phyloP scores from a whole-genome alignment of 2,797 vertebrate genomes.

The Sparus aurata region DNA sequence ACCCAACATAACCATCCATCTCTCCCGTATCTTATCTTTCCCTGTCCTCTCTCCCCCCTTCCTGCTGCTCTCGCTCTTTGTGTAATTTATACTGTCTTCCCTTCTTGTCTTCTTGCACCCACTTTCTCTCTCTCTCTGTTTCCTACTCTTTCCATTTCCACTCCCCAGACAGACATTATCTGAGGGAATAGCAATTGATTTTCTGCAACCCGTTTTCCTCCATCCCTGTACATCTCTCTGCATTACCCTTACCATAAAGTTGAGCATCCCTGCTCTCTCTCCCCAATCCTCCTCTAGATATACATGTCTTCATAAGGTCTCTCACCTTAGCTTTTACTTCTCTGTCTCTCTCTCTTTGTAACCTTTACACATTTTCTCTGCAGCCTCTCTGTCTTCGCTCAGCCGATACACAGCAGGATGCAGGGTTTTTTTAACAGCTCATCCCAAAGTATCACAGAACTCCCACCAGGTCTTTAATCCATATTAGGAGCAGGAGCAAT shows the following conservation, averaged over 20 bases:
- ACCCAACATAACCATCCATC: constrained; percentile 46
- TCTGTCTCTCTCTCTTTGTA: not conserved
- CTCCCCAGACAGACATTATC: constrained; percentile 58
- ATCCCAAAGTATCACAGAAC: constrained; percentile 19
- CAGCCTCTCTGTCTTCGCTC: not conserved
- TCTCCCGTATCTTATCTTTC: constrained; percentile 34
- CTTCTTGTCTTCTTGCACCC: not conserved
- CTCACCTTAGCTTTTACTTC: not conserved
- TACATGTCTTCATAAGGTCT: not conserved
- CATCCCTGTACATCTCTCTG: constrained; percentile 24
- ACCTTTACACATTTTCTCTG: not conserved
- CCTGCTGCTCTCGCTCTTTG: constrained; percentile 26
- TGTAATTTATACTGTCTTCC: constrained; percentile 37
- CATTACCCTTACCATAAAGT: constrained; percentile 12
- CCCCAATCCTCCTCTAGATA: not conserved
- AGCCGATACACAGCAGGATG: not conserved
- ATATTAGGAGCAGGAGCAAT: constrained; percentile 10
- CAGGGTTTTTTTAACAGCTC: constrained; percentile 4
- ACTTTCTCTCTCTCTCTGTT: constrained; percentile 9
- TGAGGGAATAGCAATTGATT: constrained; percentile 59
- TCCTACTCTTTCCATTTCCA: constrained; percentile 18
- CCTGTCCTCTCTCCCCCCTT: not conserved
- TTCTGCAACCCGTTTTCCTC: constrained; percentile 31
- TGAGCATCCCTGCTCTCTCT: constrained; percentile 5
- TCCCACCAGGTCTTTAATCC: constrained; percentile 28